phyloP scores from a whole-genome alignment of 1,140 invertebrate genomes.

The Musca domestica region DNA sequence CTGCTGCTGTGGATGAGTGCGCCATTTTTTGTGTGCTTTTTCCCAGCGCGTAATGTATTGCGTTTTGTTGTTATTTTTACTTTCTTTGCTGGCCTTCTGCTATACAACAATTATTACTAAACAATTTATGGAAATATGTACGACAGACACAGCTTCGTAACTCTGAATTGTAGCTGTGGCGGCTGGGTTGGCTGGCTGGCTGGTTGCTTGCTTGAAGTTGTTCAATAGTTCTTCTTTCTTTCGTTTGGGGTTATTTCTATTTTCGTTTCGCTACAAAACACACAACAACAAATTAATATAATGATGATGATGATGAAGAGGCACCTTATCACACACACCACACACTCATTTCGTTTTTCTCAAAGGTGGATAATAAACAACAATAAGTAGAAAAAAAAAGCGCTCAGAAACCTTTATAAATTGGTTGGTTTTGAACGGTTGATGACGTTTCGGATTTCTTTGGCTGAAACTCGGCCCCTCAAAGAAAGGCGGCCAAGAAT shows the following conservation, averaged over 20 bases:
- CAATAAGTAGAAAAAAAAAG: too few species aligned
- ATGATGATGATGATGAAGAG: too few species aligned
- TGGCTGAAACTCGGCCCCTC: too few species aligned
- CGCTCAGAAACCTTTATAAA: too few species aligned
- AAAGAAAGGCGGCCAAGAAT: too few species aligned
- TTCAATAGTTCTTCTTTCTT: conserved; percentile 10
- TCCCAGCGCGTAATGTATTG: not conserved
- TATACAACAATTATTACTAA: conserved; percentile 8
- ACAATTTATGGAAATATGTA: conserved; percentile 20
- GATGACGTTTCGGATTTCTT: not conserved
- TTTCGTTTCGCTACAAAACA: conserved; percentile 2
- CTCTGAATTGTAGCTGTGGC: too few species aligned
- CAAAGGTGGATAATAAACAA: too few species aligned
- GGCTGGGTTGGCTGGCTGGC: not conserved
- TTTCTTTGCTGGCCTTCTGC: conserved; percentile 19
- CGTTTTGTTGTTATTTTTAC: conserved; percentile 9
- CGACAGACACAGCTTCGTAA: not conserved
- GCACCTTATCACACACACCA: too few species aligned
- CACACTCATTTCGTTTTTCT: too few species aligned
- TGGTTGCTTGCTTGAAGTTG: not conserved
- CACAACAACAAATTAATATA: too few species aligned
- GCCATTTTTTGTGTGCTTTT: conserved; percentile 38
- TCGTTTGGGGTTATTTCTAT: not conserved
- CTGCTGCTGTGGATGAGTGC: conserved; percentile 38
- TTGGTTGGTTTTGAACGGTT: not conserved